Percentiles rank a stretch among this genome's conserved stretches.
These are phyloP conservation scores for Globodera rostochiensis DNA, from an alignment of 1,140 invertebrate genomes.

Conservation along the genomic window DNA sequence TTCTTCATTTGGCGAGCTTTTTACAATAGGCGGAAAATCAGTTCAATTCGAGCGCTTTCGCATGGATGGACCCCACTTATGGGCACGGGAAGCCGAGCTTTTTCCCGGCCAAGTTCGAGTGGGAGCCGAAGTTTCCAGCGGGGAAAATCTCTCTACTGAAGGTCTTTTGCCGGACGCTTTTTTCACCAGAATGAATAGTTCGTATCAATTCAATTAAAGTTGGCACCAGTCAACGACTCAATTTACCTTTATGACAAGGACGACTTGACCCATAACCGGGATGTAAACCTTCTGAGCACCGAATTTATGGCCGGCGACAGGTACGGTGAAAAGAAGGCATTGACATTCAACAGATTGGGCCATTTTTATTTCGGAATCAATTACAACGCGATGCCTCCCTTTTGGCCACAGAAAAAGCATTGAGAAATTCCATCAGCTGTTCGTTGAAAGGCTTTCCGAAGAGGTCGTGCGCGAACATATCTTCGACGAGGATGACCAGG, in stretches of 20 bases:
- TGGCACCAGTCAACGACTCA: slow-evolving; percentile 53
- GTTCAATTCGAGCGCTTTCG: slow-evolving; percentile 55
- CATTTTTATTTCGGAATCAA: too few species aligned
- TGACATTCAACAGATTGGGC: not conserved
- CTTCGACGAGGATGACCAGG: slow-evolving; percentile 30
- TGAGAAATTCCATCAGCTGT: slow-evolving; percentile 39
- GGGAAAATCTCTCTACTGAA: slow-evolving; percentile 60
- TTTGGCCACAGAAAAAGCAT: slow-evolving; percentile 13
- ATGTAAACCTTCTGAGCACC: slow-evolving; percentile 53
- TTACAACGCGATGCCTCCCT: not conserved
- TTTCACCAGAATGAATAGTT: not conserved
- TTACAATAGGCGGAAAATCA: slow-evolving; percentile 49
- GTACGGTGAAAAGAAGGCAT: slow-evolving; percentile 31
- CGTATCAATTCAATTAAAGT: slow-evolving; percentile 36
- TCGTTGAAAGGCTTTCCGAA: slow-evolving; percentile 48
- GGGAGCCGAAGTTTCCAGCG: slow-evolving; percentile 52
- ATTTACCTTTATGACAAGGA: slow-evolving; percentile 41
- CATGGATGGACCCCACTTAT: slow-evolving; percentile 59
- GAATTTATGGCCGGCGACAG: slow-evolving; percentile 57
- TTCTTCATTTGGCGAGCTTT: slow-evolving; percentile 18
- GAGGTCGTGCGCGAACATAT: slow-evolving; percentile 44
- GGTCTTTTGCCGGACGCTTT: slow-evolving; percentile 28
- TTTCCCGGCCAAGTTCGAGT: slow-evolving; percentile 56
- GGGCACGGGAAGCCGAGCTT: slow-evolving; percentile 51
- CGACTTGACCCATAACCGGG: slow-evolving; percentile 46